Evolutionary conservation across 2,797 vertebrate genomes (phyloP), one percentile per base, ranked within the genome.

Genomic region (Poecilia gillii): DNA sequence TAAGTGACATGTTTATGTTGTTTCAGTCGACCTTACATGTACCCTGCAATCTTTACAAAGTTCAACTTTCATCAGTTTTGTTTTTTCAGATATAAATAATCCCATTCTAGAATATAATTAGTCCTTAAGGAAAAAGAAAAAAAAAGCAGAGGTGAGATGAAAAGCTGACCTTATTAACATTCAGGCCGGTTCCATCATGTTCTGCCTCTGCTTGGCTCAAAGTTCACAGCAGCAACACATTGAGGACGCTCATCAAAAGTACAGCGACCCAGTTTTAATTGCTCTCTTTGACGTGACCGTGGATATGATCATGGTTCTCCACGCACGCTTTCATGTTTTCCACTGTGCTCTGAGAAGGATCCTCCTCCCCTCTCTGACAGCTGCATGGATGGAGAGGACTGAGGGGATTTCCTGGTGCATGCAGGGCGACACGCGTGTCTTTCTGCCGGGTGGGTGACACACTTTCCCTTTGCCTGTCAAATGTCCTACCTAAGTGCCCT

Each of bases 401-500:
- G 83, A 88, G 85, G 86, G 91, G 88, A 92, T 92, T 93, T 91
- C 89, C 90, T 88, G 75, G 59, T 83, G 77, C 85, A 84, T 81
- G 81, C 55, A 13, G 45, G 82, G 20, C 74, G 51, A 81, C 6
- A 53, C 75, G 76, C 73, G 23, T 72, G 33, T 72, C 33, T 20
- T 49, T 76, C 72, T 46, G 71, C 18, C 1, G 8, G 77, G 73
- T 66, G 77, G 28, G 84, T 88, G 88, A 91, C 89, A 93, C 85
- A 89, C 88, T 92, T 93, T 90, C 85, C 72, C 81, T 88, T 82
- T 75, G 81, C 81, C 74, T 64, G 12, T 87, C 59, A 73, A 83
- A 87, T 86, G 91, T 90, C 91, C 93, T 85, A 90, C 90, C 93
- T 93, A 90, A 90, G 80, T 92, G 93, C 81, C 88, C 92, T 92